Percentiles rank a stretch among this genome's conserved stretches.
These are phyloP conservation scores for Agrotis segetum DNA, from an alignment of 2,888 invertebrate genomes.

Conservation along the genomic window DNA sequence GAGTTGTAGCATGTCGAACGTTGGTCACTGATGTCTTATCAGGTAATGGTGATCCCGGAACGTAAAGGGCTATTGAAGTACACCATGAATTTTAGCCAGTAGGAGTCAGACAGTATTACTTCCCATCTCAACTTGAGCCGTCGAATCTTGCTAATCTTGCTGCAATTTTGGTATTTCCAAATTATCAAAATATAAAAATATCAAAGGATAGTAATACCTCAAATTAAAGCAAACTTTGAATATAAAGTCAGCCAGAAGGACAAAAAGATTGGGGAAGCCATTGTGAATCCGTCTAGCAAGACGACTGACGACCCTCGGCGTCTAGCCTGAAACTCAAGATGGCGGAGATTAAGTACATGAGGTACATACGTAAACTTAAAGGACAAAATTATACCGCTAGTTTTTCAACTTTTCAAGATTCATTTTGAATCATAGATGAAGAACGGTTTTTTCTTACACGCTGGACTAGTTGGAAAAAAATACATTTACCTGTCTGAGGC, in stretches of 20 bases:
- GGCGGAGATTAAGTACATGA: constrained; percentile 4
- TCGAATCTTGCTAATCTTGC: neutral
- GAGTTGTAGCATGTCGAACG: no score
- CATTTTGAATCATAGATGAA: neutral
- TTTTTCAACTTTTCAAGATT: neutral
- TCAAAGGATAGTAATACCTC: no score
- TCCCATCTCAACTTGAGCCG: no score
- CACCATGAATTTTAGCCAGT: no score
- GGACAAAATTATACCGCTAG: neutral
- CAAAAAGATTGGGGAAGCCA: constrained; percentile 7
- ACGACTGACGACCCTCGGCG: neutral
- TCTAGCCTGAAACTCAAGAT: constrained; percentile 19
- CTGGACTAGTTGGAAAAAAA: neutral
- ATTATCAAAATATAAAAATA: neutral
- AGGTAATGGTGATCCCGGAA: no score
- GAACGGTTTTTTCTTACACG: neutral
- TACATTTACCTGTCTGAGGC: neutral
- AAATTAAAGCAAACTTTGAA: neutral
- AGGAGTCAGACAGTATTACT: no score
- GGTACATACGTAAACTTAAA: neutral
- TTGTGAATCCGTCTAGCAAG: constrained; percentile 15
- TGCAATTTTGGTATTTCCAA: neutral
- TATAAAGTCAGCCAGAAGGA: neutral
- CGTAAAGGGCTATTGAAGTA: no score
- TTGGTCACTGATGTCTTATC: no score